These are phyloP conservation scores for Trididemnum nubilum DNA, from an alignment of 23 tunicate genomes.

Conservation along the genomic window DNA sequence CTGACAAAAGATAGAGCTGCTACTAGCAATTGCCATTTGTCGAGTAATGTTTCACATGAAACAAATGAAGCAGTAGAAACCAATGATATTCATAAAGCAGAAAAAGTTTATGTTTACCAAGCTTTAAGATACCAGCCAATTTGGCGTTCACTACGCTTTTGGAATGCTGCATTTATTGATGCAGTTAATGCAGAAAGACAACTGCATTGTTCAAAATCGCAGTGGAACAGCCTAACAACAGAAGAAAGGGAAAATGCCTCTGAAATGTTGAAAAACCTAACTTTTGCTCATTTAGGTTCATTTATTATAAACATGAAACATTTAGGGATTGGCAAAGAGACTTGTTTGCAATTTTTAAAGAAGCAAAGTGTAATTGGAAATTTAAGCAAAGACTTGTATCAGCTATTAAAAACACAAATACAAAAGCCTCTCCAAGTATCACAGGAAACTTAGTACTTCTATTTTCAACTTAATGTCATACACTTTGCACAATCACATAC, in stretches of 20 bases:
- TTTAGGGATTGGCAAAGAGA: constrained; percentile 69
- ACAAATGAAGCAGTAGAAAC: background rate
- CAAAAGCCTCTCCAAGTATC: constrained; percentile 21
- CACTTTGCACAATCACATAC: no score
- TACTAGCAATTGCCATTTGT: background rate
- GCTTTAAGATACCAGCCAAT: constrained; percentile 60
- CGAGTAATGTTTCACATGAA: background rate
- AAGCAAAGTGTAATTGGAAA: constrained; percentile 84
- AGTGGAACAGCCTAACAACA: constrained; percentile 55
- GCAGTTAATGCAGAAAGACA: constrained; percentile 70
- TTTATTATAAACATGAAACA: constrained; percentile 89
- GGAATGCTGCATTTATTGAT: constrained; percentile 92
- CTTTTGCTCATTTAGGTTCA: constrained; percentile 86
- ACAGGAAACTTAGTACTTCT: background rate
- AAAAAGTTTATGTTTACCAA: constrained; percentile 59
- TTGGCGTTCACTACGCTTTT: constrained; percentile 88
- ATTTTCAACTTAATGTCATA: background rate
- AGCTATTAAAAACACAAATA: constrained; percentile 37
- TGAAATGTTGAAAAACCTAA: constrained; percentile 55
- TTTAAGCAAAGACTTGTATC: constrained; percentile 44
- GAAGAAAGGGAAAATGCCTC: constrained; percentile 68
- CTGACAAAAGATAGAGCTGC: background rate
- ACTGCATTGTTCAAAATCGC: constrained; percentile 29
- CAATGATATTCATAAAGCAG: background rate
- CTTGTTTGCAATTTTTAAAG: constrained; percentile 71